Conservation (phyloP, 2,797 vertebrate genomes). For the Graptemys geographica region DNA sequence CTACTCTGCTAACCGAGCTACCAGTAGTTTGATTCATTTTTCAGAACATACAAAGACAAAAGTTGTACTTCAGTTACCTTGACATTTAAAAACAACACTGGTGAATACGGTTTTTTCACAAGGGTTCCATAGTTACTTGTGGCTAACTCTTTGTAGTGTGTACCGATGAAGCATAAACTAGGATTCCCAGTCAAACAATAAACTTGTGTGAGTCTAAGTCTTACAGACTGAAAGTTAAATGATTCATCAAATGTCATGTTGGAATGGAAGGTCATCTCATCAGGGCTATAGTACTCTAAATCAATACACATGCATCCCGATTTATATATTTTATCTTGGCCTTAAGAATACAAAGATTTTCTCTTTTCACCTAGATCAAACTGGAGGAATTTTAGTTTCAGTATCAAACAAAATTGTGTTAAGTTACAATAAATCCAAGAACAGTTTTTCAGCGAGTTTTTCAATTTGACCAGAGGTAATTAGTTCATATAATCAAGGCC, state of each 20-base stretch:
- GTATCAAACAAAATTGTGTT: background rate
- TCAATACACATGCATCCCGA: background rate
- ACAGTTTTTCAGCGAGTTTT: background rate
- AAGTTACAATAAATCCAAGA: background rate
- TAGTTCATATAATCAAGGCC: background rate
- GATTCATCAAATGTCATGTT: background rate
- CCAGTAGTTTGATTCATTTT: background rate
- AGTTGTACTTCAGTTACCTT: constrained; percentile 6
- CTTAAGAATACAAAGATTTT: constrained; percentile 9
- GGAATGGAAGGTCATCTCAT: constrained; percentile 51
- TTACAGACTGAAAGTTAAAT: background rate
- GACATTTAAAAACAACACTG: constrained; percentile 9
- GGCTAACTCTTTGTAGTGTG: background rate
- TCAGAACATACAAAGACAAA: background rate
- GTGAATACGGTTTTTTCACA: background rate
- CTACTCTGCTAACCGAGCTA: background rate
- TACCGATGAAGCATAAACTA: background rate
- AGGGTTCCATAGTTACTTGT: background rate
- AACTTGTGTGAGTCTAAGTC: background rate
- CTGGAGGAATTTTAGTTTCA: background rate
- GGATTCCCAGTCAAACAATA: background rate
- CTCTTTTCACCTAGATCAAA: background rate
- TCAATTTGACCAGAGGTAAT: background rate
- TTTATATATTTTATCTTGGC: constrained; percentile 23
- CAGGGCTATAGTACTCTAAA: background rate